Percentiles rank a stretch among this genome's conserved stretches.
Evolutionary conservation across 2,797 vertebrate species (phyloP).

Genomic region (Mus caroli): DNA sequence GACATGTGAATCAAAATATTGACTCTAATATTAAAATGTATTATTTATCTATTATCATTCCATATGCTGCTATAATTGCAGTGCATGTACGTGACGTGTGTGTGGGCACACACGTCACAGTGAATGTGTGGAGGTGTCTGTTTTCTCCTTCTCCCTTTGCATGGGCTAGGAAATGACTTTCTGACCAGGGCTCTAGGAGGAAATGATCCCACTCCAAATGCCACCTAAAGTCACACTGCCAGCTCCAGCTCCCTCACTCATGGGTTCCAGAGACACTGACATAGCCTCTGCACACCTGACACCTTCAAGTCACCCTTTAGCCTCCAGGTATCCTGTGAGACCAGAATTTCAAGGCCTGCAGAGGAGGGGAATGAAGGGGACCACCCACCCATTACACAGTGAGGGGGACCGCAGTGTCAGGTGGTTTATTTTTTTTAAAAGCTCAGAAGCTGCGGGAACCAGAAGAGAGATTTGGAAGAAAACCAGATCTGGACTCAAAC

Average conservation of each 20-base stretch:
- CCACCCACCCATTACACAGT: neutral
- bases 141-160: neutral
- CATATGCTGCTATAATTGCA: accelerated
- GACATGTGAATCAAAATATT: neutral
- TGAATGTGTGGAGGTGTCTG: neutral
- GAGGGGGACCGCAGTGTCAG: accelerated
- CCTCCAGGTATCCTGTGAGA: neutral
- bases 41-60: neutral
- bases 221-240: neutral
- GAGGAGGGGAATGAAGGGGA: neutral
- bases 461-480: neutral
- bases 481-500: conserved; percentile 27
- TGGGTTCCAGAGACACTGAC: neutral
- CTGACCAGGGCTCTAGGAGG: neutral
- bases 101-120: no score
- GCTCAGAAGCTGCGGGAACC: neutral
- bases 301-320: neutral
- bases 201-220: neutral
- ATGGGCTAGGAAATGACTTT: neutral
- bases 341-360: neutral
- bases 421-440: neutral
- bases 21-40: conserved; percentile 31
- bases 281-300: neutral
- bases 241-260: neutral
- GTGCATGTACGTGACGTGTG: neutral